These are phyloP conservation scores for Drosophila setosimentum DNA, from an alignment of 2,888 invertebrate genomes.

Conservation along the genomic window DNA sequence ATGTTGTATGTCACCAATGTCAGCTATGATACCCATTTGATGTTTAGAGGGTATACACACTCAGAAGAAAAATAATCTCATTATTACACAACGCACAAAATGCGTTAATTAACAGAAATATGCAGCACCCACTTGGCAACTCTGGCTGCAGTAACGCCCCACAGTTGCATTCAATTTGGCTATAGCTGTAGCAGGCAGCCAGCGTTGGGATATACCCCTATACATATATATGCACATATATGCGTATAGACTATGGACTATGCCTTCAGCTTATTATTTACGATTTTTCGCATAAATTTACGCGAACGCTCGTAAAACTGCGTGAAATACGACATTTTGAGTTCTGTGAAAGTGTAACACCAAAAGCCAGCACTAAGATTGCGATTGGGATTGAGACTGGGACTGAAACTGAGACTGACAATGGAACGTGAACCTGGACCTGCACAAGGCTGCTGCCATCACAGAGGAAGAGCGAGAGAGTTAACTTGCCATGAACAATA, in stretches of 20 bases:
- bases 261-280: conserved; percentile 73
- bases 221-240: conserved; percentile 7
- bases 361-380: conserved; percentile 21
- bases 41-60: conserved; percentile 10
- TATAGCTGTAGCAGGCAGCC: conserved; percentile 16
- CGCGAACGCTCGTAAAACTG: conserved; percentile 78
- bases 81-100: conserved; percentile 74
- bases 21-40: neutral
- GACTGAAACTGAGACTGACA: neutral
- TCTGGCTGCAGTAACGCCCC: conserved; percentile 55
- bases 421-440: conserved; percentile 15
- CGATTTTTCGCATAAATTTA: conserved; percentile 80
- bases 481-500: conserved; percentile 67
- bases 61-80: conserved; percentile 26
- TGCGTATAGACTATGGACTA: conserved; percentile 40
- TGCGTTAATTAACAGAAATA: conserved; percentile 80
- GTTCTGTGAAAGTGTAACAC: conserved; percentile 81
- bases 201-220: conserved; percentile 16
- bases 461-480: conserved; percentile 17
- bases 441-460: conserved; percentile 34
- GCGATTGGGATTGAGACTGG: conserved; percentile 21
- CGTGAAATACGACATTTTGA: conserved; percentile 80
- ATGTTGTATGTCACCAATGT: neutral
- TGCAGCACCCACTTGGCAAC: conserved; percentile 76
- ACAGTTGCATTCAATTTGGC: conserved; percentile 49